These are phyloP conservation scores for Nannobrachium achirus DNA, from an alignment of 2,113 vertebrate genomes.

Conservation along the genomic window DNA sequence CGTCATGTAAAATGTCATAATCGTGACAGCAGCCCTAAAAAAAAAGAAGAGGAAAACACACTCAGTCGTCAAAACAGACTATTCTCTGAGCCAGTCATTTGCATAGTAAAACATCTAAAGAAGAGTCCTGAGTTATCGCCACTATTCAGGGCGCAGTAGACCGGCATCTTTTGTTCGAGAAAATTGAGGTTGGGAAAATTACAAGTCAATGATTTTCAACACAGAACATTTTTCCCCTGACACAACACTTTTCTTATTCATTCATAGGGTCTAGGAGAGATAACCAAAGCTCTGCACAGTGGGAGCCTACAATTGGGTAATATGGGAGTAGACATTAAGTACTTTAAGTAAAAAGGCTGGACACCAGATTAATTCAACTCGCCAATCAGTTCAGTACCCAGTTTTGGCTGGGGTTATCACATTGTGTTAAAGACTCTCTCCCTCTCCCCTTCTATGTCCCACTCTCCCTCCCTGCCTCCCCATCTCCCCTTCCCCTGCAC, in stretches of 20 bases:
- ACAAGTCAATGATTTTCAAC: too few relatives aligned
- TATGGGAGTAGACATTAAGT: background rate
- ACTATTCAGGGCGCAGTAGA: too few relatives aligned
- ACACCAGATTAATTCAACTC: too few relatives aligned
- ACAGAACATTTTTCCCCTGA: background rate
- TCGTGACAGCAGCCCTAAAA: too few relatives aligned
- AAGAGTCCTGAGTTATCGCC: background rate
- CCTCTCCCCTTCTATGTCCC: too few relatives aligned
- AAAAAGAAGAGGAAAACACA: background rate
- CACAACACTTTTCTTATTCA: background rate
- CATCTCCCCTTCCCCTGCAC: too few relatives aligned
- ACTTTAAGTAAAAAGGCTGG: too few relatives aligned
- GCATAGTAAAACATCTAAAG: background rate
- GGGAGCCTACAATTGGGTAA: constrained; percentile 4
- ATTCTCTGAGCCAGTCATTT: background rate
- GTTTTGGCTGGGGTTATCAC: too few relatives aligned
- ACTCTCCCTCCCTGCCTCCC: constrained; percentile 48
- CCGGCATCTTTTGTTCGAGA: background rate
- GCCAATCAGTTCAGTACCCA: too few relatives aligned
- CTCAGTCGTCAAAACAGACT: background rate
- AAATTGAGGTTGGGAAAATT: too few relatives aligned
- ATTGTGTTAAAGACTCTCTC: too few relatives aligned
- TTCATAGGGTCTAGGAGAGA: background rate
- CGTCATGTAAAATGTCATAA: too few relatives aligned
- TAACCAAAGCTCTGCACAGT: background rate